Evolutionary conservation across 2,888 invertebrate species (phyloP), one percentile per base, ranked within the genome.

Genomic region (Pandemis corylana): DNA sequence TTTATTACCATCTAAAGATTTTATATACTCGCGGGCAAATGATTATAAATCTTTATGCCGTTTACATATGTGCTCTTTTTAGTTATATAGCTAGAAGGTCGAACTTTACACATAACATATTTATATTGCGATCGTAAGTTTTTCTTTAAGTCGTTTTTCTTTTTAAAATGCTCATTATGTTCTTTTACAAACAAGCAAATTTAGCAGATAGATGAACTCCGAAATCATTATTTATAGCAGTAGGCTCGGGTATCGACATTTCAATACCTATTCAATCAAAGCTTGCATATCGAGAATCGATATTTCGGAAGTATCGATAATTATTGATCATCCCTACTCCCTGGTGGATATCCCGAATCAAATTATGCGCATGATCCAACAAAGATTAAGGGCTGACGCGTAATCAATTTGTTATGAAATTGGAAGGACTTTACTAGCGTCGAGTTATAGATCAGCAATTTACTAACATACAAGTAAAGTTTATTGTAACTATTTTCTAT

Each of bases 361-460:
- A 59, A 59, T 59, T 59, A 59, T 59, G 59, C 59, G 20, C 28
- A 12, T 59, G 59, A 59, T 59, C 59, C 59, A 59, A 20, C 59
- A 28, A 59, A 59, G 59, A 59, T 59, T 59, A 59, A 12, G 59
- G 59, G 12, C 28, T 59, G 59, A 59, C 7, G 28, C 28, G 59
- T 59, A 59, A 59, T 28, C 59, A 59, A 59, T 59, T 59, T 28
- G 28, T 10, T 28, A 28, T 28, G 20, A 12, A 59, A 56, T 56
- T 56, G 59, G 10, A 36, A 36, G 28, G 28, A 28, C 28, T 59
- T 28, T 12, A 59, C 53, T 20, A 53, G 15, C 6, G 9, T 56
- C 12, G 12, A 46, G 46, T 12, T 4, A 53, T 28, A 28, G 28
- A 59, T 59, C 59, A 12, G 0, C 59, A 7, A 10, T 4, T 49